Conservation (phyloP, 2,797 vertebrate genomes). For the Rhinatrema bivittatum region DNA sequence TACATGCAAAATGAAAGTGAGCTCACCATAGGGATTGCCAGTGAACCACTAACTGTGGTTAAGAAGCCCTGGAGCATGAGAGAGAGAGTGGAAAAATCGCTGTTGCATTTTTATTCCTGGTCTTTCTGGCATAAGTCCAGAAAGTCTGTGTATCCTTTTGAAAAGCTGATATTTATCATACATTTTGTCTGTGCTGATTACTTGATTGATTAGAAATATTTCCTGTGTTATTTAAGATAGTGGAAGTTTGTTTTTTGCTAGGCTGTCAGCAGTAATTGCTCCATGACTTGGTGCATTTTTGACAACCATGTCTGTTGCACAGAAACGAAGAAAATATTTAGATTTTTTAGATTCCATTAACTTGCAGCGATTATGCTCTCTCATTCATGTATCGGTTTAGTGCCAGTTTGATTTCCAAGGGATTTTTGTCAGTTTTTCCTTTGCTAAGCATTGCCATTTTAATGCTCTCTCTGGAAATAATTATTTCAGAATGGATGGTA, state of each 20-base stretch:
- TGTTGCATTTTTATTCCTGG: neutral
- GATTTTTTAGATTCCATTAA: neutral
- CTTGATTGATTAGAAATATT: neutral
- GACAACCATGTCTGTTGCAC: neutral
- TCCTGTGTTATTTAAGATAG: neutral
- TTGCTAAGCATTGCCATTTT: neutral
- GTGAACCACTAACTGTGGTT: too few species aligned
- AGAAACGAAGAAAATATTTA: constrained; percentile 3
- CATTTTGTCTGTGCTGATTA: neutral
- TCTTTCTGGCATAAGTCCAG: neutral
- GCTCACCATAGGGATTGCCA: too few species aligned
- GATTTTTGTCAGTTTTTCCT: neutral
- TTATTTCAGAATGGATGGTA: neutral
- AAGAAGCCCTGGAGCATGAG: too few species aligned
- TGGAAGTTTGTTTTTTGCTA: neutral
- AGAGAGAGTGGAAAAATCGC: too few species aligned
- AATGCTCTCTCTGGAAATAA: neutral
- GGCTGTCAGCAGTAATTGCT: neutral
- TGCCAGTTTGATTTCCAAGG: neutral
- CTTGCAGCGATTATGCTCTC: neutral
- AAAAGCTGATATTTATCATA: neutral
- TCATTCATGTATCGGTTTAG: neutral
- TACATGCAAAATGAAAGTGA: too few species aligned
- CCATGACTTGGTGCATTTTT: neutral
- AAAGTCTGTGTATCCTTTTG: neutral